Base-by-base conservation (phyloP, 2,113 vertebrate genomes). In the Callionymus lyra region DNA sequence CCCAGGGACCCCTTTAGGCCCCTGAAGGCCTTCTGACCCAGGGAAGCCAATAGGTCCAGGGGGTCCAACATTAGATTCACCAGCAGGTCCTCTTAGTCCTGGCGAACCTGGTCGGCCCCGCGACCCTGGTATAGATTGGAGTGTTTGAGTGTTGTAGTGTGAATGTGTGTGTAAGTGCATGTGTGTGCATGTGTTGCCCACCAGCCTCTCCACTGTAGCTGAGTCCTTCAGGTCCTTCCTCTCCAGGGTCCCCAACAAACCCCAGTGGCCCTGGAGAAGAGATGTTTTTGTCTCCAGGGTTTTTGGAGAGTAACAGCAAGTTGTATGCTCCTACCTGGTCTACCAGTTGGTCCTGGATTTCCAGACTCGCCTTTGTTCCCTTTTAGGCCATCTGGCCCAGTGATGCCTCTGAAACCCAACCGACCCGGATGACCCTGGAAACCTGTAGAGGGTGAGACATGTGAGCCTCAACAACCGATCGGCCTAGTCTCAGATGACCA, bases 1-100 rank as follows among this genome's bases (percentile, higher is more conserved):
- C 0, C 85, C 85, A 2, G 76, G 80, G 1, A 81, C 65, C 47
- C 85, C 85, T 72, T 87, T 87, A 31, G 79, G 57, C 21, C 85
- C 85, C 16, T 9, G 55, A 35, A 41, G 6, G 12, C 85, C 85
- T 1, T 0, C 6, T 18, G 32, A 16, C 3, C 85, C 85, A 9
- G 14, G 41, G 1, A 63, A 50, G 12, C 85, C 85, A 1, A 35
- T 10, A 1, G 56, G 58, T 14, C 84, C 84, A 2, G 37, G 13
- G 1, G 42, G 34, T 4, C 85, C 85, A 0, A 47, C 10, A 10
- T 39, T 36, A 42, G 39, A 41, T 6, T 84, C 63, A 6, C 85
- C 85, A 27, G 21, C 41, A 15, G 35, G 58, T 19, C 85, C 85
- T 2, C 50, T 65, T 12, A 81, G 56, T 15, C 85, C 85, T 14